Percentiles rank a stretch among this genome's conserved stretches.
Conservation (phyloP, 1,140 invertebrate genomes). For the Colletes gigas region DNA sequence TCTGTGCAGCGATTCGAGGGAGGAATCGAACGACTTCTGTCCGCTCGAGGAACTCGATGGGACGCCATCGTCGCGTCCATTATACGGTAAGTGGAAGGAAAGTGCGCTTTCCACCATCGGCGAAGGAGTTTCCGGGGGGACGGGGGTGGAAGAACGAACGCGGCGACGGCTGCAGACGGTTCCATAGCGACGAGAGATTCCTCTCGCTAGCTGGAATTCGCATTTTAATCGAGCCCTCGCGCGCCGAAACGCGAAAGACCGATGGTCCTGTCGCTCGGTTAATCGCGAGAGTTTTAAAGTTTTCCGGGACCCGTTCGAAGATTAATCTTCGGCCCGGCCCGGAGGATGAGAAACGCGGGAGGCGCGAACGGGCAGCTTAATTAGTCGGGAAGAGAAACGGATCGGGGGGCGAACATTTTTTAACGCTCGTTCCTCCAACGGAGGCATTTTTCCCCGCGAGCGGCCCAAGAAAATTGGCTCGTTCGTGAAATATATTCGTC, state of each 20-base stretch:
- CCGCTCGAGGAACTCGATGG: background rate
- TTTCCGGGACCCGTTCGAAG: slow-evolving; percentile 17
- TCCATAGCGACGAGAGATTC: background rate
- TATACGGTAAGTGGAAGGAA: slow-evolving; percentile 7
- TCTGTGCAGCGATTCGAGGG: background rate
- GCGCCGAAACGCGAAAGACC: slow-evolving; percentile 8
- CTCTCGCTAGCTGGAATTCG: slow-evolving; percentile 23
- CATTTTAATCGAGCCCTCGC: slow-evolving; percentile 24
- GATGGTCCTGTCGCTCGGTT: slow-evolving; percentile 29
- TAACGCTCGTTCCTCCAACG: too few species aligned
- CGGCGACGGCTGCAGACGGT: background rate
- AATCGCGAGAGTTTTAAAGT: slow-evolving; percentile 42
- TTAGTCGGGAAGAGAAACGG: slow-evolving; percentile 15
- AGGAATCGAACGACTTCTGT: background rate
- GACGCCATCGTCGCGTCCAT: slow-evolving; percentile 5
- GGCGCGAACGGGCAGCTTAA: slow-evolving; percentile 29
- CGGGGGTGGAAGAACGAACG: background rate
- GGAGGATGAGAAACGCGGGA: slow-evolving; percentile 19
- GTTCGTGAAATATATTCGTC: background rate
- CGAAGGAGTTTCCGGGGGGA: background rate
- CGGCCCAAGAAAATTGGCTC: background rate
- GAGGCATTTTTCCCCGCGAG: too few species aligned
- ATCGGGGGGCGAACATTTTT: background rate
- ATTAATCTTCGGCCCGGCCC: slow-evolving; percentile 31
- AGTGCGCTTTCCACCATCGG: background rate